Evolutionary conservation across 2,113 vertebrate genomes (phyloP).

Genomic region (Sinocyclocheilus rhinocerous): DNA sequence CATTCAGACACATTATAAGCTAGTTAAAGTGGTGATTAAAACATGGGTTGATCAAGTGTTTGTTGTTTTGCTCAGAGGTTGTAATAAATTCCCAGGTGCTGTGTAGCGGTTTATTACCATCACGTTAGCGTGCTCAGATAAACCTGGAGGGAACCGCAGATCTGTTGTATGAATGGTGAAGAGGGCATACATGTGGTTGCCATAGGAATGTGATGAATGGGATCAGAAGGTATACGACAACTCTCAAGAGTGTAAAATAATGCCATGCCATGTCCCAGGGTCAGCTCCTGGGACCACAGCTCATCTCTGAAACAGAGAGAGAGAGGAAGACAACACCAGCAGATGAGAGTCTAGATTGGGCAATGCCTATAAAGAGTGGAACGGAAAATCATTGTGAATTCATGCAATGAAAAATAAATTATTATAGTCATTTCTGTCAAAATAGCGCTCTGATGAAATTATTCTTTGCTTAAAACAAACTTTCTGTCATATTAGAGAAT

Average conservation of each 20-base stretch:
- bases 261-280: slow-evolving; percentile 10
- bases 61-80: slow-evolving; percentile 58
- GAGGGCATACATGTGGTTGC: slow-evolving; percentile 69
- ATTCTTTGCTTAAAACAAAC: background rate
- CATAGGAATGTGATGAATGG: slow-evolving; percentile 69
- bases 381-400: background rate
- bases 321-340: background rate
- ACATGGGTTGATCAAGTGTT: slow-evolving; percentile 67
- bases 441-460: background rate
- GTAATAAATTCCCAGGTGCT: slow-evolving; percentile 45
- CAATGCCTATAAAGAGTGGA: background rate
- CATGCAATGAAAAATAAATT: background rate
- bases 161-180: slow-evolving; percentile 69
- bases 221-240: slow-evolving; percentile 47
- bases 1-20: slow-evolving; percentile 60
- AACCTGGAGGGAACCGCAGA: slow-evolving; percentile 64
- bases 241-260: background rate
- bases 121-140: slow-evolving; percentile 65
- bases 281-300: background rate
- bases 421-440: background rate
- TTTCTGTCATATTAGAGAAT: background rate
- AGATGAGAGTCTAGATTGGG: background rate
- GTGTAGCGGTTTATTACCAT: slow-evolving; percentile 60
- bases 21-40: slow-evolving; percentile 62
- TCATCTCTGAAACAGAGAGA: background rate